Evolutionary conservation across 2,888 invertebrate genomes (phyloP).

Genomic region (Temnothorax rugatulus): DNA sequence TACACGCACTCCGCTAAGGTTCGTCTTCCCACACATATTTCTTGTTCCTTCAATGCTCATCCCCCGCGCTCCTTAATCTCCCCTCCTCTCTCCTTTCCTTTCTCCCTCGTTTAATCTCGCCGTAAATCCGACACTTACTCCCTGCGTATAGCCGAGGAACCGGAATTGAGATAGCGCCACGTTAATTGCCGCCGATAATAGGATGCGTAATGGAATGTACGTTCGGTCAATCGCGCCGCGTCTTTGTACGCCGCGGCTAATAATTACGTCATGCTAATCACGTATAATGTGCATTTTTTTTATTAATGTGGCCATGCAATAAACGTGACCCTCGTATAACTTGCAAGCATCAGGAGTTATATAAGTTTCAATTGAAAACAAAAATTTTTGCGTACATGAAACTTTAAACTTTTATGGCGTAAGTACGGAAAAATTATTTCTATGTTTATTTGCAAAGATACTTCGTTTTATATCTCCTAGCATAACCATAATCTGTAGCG

Average conservation of each 20-base stretch:
- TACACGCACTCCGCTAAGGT: conserved; percentile 40
- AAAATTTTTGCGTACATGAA: background rate
- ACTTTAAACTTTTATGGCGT: background rate
- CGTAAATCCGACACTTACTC: conserved; percentile 67
- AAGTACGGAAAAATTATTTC: background rate
- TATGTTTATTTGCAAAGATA: background rate
- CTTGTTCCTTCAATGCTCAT: conserved; percentile 47
- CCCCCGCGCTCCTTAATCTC: conserved; percentile 48
- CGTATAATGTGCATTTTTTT: conserved; percentile 14
- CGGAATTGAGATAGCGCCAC: conserved; percentile 63
- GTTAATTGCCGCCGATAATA: conserved; percentile 65
- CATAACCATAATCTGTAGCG: background rate
- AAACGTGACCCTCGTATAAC: background rate
- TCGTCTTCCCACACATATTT: conserved; percentile 67
- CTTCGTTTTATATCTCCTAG: background rate
- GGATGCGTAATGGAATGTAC: conserved; percentile 56
- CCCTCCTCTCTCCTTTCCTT: background rate
- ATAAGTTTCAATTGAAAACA: background rate
- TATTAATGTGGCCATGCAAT: background rate
- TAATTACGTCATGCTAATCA: conserved; percentile 54
- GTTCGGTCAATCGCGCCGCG: conserved; percentile 25
- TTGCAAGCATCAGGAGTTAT: background rate
- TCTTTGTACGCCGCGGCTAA: conserved; percentile 46
- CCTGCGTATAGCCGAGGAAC: conserved; percentile 33
- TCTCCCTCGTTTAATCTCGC: conserved; percentile 63